Conservation (phyloP, 1,140 invertebrate genomes). For the Drosophila teissieri region DNA sequence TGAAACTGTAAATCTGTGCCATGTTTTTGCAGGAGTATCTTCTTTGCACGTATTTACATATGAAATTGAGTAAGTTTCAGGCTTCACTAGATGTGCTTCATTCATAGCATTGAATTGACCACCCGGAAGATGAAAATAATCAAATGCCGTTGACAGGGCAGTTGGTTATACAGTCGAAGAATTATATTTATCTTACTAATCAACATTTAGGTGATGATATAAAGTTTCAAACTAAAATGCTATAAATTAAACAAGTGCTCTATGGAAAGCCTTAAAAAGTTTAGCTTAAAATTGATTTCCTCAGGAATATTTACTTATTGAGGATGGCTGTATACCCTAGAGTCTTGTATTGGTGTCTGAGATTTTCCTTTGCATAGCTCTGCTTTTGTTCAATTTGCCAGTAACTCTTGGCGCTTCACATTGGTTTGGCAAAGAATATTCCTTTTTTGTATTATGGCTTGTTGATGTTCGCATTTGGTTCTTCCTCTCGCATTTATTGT, state of each 20-base stretch:
- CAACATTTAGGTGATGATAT: too few relatives aligned
- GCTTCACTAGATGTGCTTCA: slow-evolving; percentile 8
- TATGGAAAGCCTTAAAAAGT: background rate
- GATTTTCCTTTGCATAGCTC: slow-evolving; percentile 7
- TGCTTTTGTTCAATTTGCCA: slow-evolving; percentile 36
- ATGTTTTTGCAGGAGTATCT: background rate
- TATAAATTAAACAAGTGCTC: too few relatives aligned
- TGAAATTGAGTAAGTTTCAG: slow-evolving; percentile 10
- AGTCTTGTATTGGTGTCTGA: background rate
- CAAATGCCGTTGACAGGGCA: background rate
- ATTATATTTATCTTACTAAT: background rate
- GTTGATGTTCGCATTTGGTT: slow-evolving; percentile 24
- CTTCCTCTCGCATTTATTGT: slow-evolving; percentile 12
- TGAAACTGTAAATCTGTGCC: slow-evolving; percentile 15
- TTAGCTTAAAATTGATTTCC: too few relatives aligned
- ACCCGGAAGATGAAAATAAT: background rate
- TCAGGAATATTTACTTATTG: slow-evolving; percentile 2
- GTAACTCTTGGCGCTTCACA: slow-evolving; percentile 38
- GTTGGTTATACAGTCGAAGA: background rate
- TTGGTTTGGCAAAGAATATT: slow-evolving; percentile 30
- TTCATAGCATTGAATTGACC: slow-evolving; percentile 1
- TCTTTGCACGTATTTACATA: slow-evolving; percentile 20
- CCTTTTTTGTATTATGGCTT: slow-evolving; percentile 14
- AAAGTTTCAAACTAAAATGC: background rate
- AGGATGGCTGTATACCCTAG: too few relatives aligned